Conservation (phyloP, 1,140 invertebrate species). For the Diuraphis noxia region DNA sequence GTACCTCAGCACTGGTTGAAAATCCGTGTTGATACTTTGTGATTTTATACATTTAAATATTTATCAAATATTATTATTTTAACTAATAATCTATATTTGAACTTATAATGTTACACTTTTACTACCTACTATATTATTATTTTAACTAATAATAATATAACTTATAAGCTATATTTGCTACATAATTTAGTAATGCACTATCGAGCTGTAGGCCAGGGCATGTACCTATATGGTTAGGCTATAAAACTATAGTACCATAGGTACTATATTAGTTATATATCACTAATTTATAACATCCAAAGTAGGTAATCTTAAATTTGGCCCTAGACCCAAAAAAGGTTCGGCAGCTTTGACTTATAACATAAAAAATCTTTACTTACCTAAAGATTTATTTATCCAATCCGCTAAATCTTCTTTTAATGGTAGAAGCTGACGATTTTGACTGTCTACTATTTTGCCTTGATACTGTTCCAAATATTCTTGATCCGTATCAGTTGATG, state of each 20-base stretch:
- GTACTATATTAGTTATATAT: neutral
- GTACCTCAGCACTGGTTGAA: neutral
- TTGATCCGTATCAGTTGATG: slow-evolving; percentile 67
- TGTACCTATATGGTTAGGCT: neutral
- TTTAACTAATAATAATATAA: neutral
- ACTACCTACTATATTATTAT: neutral
- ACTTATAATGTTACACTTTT: too few species aligned
- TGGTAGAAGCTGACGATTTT: slow-evolving; percentile 77
- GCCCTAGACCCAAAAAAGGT: too few species aligned
- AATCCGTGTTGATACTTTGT: neutral
- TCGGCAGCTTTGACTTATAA: too few species aligned
- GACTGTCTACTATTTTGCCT: slow-evolving; percentile 74
- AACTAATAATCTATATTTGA: neutral
- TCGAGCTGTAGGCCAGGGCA: neutral
- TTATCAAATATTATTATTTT: neutral
- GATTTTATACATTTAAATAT: neutral
- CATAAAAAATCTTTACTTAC: slow-evolving; percentile 65
- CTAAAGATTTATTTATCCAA: slow-evolving; percentile 82
- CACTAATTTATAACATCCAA: too few species aligned
- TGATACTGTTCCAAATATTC: slow-evolving; percentile 75
- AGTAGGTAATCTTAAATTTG: too few species aligned
- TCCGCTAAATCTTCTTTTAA: slow-evolving; percentile 82
- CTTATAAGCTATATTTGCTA: neutral
- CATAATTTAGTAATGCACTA: neutral
- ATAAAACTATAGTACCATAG: neutral